A percentile compares a stretch with the other conserved stretches of the same genome.
phyloP scores from a whole-genome alignment of 2,113 vertebrate genomes.

The Heterochromis multidens region DNA sequence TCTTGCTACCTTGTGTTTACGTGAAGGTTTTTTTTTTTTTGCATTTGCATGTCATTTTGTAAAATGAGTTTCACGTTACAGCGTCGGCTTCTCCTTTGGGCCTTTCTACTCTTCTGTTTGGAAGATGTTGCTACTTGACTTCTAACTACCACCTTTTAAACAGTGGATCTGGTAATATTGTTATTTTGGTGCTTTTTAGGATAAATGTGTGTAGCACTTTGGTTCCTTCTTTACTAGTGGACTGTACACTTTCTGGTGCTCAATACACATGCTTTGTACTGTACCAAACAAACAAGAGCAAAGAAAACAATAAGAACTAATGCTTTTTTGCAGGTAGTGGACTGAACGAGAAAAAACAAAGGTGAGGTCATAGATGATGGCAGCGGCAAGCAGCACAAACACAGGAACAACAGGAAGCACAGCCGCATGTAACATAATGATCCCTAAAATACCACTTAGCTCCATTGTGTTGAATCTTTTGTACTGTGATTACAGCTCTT shows the following conservation, averaged over 20 bases:
- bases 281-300: not conserved
- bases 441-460: not conserved
- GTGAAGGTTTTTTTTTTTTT: not conserved
- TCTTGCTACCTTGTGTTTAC: conserved; percentile 43
- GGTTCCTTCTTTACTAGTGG: not conserved
- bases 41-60: conserved; percentile 14
- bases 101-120: not conserved
- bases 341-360: not conserved
- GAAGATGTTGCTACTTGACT: not conserved
- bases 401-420: not conserved
- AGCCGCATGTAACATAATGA: not conserved
- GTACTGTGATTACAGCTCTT: not conserved
- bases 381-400: not conserved
- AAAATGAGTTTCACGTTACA: conserved; percentile 11
- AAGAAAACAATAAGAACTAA: not conserved
- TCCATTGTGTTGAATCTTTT: not conserved
- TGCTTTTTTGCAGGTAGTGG: not conserved
- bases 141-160: conserved; percentile 33
- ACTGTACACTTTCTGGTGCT: not conserved
- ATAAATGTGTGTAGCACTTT: not conserved
- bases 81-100: not conserved
- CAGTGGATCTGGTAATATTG: not conserved
- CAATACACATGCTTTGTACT: not conserved
- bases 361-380: not conserved
- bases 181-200: not conserved